phyloP scores from a whole-genome alignment of 2,888 invertebrate genomes.

The Drosophila formosana region DNA sequence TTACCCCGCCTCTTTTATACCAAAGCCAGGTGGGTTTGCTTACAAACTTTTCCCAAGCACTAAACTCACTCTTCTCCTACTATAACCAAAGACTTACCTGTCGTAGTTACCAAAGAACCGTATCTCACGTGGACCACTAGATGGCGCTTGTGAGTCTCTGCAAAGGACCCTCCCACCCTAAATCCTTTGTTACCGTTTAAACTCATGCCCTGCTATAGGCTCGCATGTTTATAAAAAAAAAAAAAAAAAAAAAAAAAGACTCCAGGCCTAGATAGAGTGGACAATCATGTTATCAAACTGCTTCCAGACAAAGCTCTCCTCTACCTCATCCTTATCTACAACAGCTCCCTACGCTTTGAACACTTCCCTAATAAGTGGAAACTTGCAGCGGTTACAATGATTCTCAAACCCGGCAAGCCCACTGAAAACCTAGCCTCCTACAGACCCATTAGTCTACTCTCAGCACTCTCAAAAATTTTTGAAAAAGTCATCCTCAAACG shows the following conservation, averaged over 20 bases:
- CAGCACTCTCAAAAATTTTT: not conserved
- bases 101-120: too few species aligned
- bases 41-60: too few species aligned
- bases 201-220: too few species aligned
- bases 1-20: too few species aligned
- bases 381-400: not conserved
- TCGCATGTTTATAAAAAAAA: too few species aligned
- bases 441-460: not conserved
- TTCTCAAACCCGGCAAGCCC: not conserved
- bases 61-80: too few species aligned
- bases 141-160: too few species aligned
- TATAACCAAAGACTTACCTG: too few species aligned
- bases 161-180: too few species aligned
- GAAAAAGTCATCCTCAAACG: not conserved
- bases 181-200: too few species aligned
- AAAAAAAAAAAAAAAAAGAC: not conserved
- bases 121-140: too few species aligned
- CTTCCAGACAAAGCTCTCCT: not conserved
- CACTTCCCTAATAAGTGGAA: not conserved
- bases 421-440: not conserved
- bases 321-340: not conserved
- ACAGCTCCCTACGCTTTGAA: not conserved
- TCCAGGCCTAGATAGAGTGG: not conserved
- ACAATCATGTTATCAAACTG: not conserved
- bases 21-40: too few species aligned